Percentiles rank a stretch among this genome's conserved stretches.
phyloP scores from a whole-genome alignment of 2,113 vertebrate species.

The Oncorhynchus gorbuscha region DNA sequence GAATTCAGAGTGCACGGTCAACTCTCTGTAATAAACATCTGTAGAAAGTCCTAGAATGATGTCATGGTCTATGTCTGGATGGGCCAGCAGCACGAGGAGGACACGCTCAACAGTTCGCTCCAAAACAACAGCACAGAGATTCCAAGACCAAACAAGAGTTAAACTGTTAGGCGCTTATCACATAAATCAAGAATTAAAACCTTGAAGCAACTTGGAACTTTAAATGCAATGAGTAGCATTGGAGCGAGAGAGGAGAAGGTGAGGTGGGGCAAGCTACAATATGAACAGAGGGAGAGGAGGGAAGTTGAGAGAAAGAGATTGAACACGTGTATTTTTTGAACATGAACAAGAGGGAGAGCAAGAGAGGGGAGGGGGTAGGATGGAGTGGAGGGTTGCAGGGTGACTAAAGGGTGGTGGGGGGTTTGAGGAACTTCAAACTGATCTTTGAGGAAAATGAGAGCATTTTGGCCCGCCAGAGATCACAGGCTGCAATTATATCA shows the following conservation, averaged over 20 bases:
- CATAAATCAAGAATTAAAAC: not conserved
- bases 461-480: constrained; percentile 78
- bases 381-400: constrained; percentile 13
- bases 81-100: too few relatives aligned
- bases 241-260: not conserved
- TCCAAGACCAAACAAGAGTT: too few relatives aligned
- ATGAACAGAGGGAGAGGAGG: not conserved
- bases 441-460: constrained; percentile 74
- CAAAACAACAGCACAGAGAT: too few relatives aligned
- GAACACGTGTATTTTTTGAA: not conserved
- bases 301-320: not conserved
- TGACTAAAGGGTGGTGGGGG: constrained; percentile 27
- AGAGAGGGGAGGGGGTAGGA: not conserved
- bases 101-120: too few relatives aligned
- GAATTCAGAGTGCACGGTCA: too few relatives aligned
- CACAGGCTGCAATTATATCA: constrained; percentile 85
- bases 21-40: too few relatives aligned
- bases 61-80: too few relatives aligned
- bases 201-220: not conserved
- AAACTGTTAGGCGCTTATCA: not conserved
- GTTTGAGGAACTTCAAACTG: constrained; percentile 68
- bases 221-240: not conserved
- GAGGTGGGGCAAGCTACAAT: not conserved
- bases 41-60: too few relatives aligned
- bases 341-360: not conserved